Base-by-base conservation (phyloP, 2,888 invertebrate species). In the Drosophila prostipennis region DNA sequence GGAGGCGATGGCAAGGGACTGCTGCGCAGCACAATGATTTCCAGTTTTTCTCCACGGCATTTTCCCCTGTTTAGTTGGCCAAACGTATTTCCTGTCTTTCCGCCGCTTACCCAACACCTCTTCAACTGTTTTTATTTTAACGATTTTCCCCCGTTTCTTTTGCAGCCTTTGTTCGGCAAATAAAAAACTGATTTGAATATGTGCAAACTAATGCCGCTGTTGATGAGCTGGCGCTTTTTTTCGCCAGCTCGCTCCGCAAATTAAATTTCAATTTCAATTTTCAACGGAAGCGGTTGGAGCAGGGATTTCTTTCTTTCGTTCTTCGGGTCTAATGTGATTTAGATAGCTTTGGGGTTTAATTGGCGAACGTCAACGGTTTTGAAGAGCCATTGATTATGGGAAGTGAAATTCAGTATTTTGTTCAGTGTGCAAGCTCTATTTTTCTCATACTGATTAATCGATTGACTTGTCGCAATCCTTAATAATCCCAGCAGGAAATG, bases 121-220 rank as follows among this genome's bases (percentile, higher is more conserved):
- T 75, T 74, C 71, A 73, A 64, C 69, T 64, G 73, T 83, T 86
- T 81, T 83, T 86, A 78, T 83, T 82, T 83, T 78, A 86, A 82
- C 87, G 81, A 77, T 73, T 56, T 64, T 48, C 45, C 14, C 14
- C 60, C 42, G 45, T 51, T 68, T 75, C 58, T 43, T 60, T 53
- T n/a, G 39, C 51, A 49, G 42, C 37, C 32, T 60, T 43, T 52
- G 63, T 60, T 63, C 42, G 54, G 53, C 71, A 71, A 59, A 53
- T 48, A 69, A 71, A 71, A 39, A 72, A 59, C 57, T 84, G 75
- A 84, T 82, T 82, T 82, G 74, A 81, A 82, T 82, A 87, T 84
- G 75, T 82, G 87, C 82, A 71, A 80, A 75, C 79, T 82, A 82
- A 82, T 87, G 87, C 79, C 57, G 72, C 46, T 61, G 77, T 77